Conservation (phyloP, 2,113 vertebrate species). For the Tupaia chinensis region DNA sequence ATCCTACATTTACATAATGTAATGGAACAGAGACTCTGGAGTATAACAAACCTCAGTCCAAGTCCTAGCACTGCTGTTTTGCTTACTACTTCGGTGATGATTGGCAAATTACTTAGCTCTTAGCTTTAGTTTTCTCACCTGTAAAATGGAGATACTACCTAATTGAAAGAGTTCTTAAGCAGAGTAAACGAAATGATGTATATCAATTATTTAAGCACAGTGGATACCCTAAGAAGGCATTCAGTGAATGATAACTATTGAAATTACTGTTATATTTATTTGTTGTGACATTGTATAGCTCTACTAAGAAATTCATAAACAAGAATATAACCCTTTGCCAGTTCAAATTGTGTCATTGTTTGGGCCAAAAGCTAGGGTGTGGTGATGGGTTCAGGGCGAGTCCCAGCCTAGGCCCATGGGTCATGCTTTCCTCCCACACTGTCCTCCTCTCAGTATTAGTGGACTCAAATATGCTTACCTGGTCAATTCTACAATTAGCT, state of each 20-base stretch:
- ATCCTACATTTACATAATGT: background rate
- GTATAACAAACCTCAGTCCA: background rate
- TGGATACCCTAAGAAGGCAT: background rate
- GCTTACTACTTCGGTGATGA: background rate
- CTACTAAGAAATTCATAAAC: background rate
- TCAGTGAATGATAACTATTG: background rate
- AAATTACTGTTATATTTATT: background rate
- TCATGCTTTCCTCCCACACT: background rate
- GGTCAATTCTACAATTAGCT: background rate
- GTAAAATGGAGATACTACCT: slow-evolving; percentile 5
- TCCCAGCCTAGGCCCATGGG: background rate
- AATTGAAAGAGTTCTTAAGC: background rate
- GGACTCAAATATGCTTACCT: background rate
- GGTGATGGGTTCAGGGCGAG: background rate
- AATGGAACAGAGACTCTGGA: background rate
- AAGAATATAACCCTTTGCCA: slow-evolving; percentile 8
- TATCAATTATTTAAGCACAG: background rate
- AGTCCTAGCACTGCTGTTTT: background rate
- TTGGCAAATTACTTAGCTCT: background rate
- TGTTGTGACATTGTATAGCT: background rate
- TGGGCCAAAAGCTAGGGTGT: background rate
- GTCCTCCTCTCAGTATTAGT: background rate
- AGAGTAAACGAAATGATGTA: background rate
- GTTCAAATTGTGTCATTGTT: background rate
- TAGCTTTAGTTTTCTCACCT: slow-evolving; percentile 11